phyloP scores from a whole-genome alignment of 1,140 invertebrate species.

The Lepidostoma basale region DNA sequence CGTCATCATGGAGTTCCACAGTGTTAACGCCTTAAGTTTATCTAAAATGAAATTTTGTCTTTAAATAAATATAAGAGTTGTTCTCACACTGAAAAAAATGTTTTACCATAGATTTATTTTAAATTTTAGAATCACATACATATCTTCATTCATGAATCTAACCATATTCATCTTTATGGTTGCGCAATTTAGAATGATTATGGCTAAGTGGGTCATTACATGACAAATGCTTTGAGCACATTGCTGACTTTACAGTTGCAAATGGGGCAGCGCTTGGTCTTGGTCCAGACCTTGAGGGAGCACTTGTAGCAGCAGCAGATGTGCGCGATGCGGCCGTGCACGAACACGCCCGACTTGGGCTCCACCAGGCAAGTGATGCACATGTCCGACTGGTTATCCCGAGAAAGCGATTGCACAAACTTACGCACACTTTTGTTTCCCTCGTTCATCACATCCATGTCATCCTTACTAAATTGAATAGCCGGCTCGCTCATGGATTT shows the following conservation, averaged over 20 bases:
- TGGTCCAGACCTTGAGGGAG: conserved; percentile 66
- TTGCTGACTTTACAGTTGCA: conserved; percentile 71
- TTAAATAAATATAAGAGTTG: too few species aligned
- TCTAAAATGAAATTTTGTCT: too few species aligned
- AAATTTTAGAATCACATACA: too few species aligned
- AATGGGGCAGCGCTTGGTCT: conserved; percentile 67
- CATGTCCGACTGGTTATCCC: conserved; percentile 47
- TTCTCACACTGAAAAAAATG: too few species aligned
- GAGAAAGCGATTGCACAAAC: background rate
- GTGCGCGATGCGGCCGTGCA: conserved; percentile 68
- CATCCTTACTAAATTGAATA: conserved; percentile 34
- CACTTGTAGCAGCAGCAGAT: conserved; percentile 73
- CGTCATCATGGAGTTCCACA: too few species aligned
- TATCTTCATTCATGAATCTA: too few species aligned
- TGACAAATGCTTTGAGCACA: conserved; percentile 64
- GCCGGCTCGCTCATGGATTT: conserved; percentile 37
- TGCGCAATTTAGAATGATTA: background rate
- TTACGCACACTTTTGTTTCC: background rate
- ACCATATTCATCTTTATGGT: background rate
- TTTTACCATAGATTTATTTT: too few species aligned
- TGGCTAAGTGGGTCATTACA: too few species aligned
- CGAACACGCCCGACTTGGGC: conserved; percentile 69
- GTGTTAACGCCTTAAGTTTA: too few species aligned
- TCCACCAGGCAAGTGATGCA: conserved; percentile 66
- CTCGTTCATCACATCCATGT: conserved; percentile 40